phyloP scores from a whole-genome alignment of 2,113 vertebrate genomes.

The Chaenocephalus aceratus region DNA sequence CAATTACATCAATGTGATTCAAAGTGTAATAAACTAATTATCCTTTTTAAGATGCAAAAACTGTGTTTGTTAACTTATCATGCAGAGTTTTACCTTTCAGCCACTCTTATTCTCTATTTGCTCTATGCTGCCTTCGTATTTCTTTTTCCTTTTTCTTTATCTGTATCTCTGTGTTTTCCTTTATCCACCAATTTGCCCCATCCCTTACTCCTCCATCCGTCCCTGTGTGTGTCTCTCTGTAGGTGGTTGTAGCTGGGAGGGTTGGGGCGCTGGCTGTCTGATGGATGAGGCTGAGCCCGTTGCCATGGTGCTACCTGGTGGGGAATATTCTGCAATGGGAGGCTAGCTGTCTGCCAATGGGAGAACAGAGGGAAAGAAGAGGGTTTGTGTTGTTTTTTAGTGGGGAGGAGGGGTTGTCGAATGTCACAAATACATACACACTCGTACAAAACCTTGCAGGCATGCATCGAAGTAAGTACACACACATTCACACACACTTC shows the following conservation, averaged over 20 bases:
- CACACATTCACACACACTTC: slow-evolving; percentile 50
- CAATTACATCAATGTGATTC: neutral
- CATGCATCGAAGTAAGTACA: slow-evolving; percentile 39
- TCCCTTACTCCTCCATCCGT: slow-evolving; percentile 12
- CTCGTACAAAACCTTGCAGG: slow-evolving; percentile 62
- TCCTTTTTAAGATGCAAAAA: neutral
- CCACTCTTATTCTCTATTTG: neutral
- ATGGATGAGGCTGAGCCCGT: slow-evolving; percentile 75
- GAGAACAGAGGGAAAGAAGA: slow-evolving; percentile 39
- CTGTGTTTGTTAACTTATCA: slow-evolving; percentile 7
- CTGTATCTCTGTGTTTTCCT: neutral
- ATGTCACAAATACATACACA: slow-evolving; percentile 67
- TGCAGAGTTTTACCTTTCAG: slow-evolving; percentile 12
- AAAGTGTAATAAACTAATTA: neutral
- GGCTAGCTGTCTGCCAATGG: slow-evolving; percentile 50
- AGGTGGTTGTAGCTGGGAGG: slow-evolving; percentile 50
- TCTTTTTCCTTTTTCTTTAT: neutral
- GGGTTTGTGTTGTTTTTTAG: slow-evolving; percentile 34
- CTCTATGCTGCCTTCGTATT: neutral
- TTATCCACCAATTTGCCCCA: neutral
- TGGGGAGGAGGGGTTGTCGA: slow-evolving; percentile 36
- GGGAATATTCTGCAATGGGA: slow-evolving; percentile 59
- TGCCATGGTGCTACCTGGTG: slow-evolving; percentile 80
- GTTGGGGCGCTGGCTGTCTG: slow-evolving; percentile 56
- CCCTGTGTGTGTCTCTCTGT: slow-evolving; percentile 21